These are phyloP conservation scores for Epizoanthus ramosus DNA, from an alignment of 92 coral and sea anemone species.

Conservation along the genomic window DNA sequence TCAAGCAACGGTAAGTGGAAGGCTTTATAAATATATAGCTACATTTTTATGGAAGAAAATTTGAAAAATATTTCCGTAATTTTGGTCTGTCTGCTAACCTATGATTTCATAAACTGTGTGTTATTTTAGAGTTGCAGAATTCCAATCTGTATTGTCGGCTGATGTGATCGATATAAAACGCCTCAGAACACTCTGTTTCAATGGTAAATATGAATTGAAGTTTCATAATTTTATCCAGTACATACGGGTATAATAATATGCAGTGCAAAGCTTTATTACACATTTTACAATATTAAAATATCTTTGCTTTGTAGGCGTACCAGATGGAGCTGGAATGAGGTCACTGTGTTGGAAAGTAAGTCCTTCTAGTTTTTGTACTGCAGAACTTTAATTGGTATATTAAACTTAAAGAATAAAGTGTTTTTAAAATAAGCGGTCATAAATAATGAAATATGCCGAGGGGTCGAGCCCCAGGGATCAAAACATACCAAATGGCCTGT, in stretches of 20 bases:
- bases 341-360: slow-evolving; percentile 96
- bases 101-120: not conserved
- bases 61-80: slow-evolving; percentile 4
- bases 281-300: not conserved
- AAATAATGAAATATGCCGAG: too few species aligned
- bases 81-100: not conserved
- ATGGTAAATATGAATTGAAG: slow-evolving; percentile 55
- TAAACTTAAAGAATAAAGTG: not conserved
- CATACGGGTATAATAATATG: too few species aligned
- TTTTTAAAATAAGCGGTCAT: too few species aligned
- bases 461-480: too few species aligned
- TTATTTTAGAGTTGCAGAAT: slow-evolving; percentile 80
- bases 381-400: not conserved
- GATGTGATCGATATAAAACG: slow-evolving; percentile 72
- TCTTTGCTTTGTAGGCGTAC: slow-evolving; percentile 67
- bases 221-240: too few species aligned
- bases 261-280: too few species aligned
- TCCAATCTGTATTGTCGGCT: slow-evolving; percentile 68
- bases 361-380: too few species aligned
- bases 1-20: slow-evolving; percentile 73
- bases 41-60: not conserved
- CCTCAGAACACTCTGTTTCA: slow-evolving; percentile 79
- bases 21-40: too few species aligned
- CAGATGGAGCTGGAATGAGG: slow-evolving; percentile 89
- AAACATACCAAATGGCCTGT: too few species aligned